Evolutionary conservation across 2,113 vertebrate species (phyloP).

Genomic region (Peromyscus leucopus): DNA sequence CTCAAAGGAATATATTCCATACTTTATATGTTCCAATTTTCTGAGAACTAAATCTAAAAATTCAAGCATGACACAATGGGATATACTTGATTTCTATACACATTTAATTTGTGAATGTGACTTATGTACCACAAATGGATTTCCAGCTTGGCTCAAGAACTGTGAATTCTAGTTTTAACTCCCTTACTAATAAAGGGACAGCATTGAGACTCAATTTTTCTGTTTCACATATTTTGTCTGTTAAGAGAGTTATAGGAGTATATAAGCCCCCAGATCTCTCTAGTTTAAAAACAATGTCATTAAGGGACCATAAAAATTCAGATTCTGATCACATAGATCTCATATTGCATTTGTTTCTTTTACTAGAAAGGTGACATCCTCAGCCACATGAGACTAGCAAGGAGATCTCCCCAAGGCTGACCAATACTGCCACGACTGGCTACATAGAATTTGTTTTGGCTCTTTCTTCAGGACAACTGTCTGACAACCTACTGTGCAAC

Average conservation of each 20-base stretch:
- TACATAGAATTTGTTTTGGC: background rate
- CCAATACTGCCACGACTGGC: background rate
- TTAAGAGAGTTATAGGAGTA: background rate
- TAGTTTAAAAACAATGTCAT: background rate
- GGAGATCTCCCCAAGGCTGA: too few species aligned
- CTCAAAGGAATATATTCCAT: background rate
- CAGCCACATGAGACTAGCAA: background rate
- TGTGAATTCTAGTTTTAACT: background rate
- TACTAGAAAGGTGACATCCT: background rate
- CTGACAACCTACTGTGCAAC: background rate
- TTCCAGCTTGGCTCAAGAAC: background rate
- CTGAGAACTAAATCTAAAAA: slow-evolving; percentile 26
- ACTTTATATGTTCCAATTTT: background rate
- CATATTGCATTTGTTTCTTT: background rate
- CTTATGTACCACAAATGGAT: background rate
- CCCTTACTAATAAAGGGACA: background rate
- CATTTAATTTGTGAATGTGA: slow-evolving; percentile 12
- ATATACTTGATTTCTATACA: background rate
- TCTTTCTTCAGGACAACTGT: background rate
- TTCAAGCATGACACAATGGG: background rate
- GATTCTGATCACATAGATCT: background rate
- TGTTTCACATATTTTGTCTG: background rate
- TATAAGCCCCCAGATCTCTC: background rate
- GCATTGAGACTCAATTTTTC: background rate
- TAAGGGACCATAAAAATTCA: background rate